phyloP scores from a whole-genome alignment of 2,113 vertebrate genomes.

The sheep (Ovis aries) region ARS-UI_Ramb_v3.0 NC_056054.1:199287501-199288000 shows the following conservation, averaged over 20 bases:
- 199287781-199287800: background rate
- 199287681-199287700: background rate
- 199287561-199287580: background rate
- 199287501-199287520: background rate
- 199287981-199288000: background rate
- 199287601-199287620: background rate
- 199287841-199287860: background rate
- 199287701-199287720: background rate
- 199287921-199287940: background rate
- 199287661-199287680: background rate
- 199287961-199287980: background rate
- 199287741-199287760: background rate
- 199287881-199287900: background rate
- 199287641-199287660: background rate
- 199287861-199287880: background rate
- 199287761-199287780: background rate
- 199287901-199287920: background rate
- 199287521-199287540: background rate
- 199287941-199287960: background rate
- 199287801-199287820: background rate
- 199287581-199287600: background rate
- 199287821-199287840: background rate
- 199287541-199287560: background rate
- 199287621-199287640: background rate
- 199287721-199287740: background rate